Conservation (phyloP, 2,797 vertebrate genomes). For the Chlorospingus semifuscus region DNA sequence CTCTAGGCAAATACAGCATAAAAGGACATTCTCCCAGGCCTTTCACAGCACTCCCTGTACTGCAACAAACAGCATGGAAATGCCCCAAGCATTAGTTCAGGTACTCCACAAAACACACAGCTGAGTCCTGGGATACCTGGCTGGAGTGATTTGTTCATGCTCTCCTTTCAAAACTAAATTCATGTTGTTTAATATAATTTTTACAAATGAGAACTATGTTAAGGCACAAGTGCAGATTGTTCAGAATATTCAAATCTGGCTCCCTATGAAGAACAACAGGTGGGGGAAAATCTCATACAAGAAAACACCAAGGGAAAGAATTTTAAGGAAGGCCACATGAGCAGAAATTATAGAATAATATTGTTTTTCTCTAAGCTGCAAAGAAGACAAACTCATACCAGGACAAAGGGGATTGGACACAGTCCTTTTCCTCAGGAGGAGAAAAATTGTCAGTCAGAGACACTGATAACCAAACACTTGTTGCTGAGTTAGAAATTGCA, state of each 20-base stretch:
- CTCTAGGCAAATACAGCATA: not conserved
- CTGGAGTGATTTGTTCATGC: not conserved
- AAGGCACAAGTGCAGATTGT: slow-evolving; percentile 6
- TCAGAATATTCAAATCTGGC: not conserved
- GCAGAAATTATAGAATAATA: not conserved
- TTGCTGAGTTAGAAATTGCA: not conserved
- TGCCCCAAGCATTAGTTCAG: not conserved
- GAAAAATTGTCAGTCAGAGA: not conserved
- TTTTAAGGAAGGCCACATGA: not conserved
- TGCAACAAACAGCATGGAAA: not conserved
- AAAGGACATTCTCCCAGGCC: not conserved
- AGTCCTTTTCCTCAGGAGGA: not conserved
- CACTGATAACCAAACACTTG: not conserved
- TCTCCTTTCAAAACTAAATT: not conserved
- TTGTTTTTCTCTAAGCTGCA: not conserved
- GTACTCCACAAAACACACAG: not conserved
- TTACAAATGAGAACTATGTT: not conserved
- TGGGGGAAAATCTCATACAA: fast-evolving
- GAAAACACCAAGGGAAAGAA: not conserved
- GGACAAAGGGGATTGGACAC: not conserved
- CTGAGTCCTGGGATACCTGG: not conserved
- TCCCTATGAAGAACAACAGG: not conserved
- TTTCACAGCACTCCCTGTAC: not conserved
- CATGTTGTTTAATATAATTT: not conserved
- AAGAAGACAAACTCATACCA: not conserved